Evolutionary conservation across 2,888 invertebrate genomes (phyloP).

Genomic region (Drosophila prolongata): DNA sequence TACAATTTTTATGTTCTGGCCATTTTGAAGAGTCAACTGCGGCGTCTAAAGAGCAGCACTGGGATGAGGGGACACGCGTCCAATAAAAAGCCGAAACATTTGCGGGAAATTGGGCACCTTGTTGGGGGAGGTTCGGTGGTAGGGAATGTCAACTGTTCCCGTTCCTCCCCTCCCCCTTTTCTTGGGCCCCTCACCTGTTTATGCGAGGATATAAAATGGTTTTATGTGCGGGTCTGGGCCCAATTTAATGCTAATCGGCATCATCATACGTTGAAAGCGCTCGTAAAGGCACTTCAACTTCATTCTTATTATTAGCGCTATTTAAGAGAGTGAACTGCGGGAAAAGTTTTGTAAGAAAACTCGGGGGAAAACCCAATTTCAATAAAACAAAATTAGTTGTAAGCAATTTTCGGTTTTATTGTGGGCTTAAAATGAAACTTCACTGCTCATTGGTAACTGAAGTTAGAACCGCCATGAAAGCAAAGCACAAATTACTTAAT

Average conservation of each 20-base stretch:
- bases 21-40: slow-evolving; percentile 60
- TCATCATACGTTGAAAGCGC: slow-evolving; percentile 53
- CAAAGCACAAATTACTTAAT: no score
- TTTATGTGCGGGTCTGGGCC: slow-evolving; percentile 57
- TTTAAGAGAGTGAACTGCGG: slow-evolving; percentile 19
- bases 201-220: slow-evolving; percentile 67
- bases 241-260: slow-evolving; percentile 77
- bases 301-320: slow-evolving; percentile 63
- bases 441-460: no score
- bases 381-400: slow-evolving; percentile 72
- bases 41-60: slow-evolving; percentile 21
- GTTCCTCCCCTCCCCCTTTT: neutral
- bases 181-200: slow-evolving; percentile 63
- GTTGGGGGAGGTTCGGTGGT: slow-evolving; percentile 9
- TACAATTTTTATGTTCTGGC: slow-evolving; percentile 75
- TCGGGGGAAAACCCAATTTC: slow-evolving; percentile 52
- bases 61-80: slow-evolving; percentile 20
- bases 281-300: slow-evolving; percentile 55
- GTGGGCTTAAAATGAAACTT: slow-evolving; percentile 1
- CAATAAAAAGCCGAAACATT: slow-evolving; percentile 40
- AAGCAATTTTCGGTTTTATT: slow-evolving; percentile 63
- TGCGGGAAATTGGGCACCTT: slow-evolving; percentile 36
- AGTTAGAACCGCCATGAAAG: neutral
- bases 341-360: slow-evolving; percentile 6
- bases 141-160: slow-evolving; percentile 26